Conservation (phyloP, 2,888 invertebrate genomes). For the Phymatocera aterrima region DNA sequence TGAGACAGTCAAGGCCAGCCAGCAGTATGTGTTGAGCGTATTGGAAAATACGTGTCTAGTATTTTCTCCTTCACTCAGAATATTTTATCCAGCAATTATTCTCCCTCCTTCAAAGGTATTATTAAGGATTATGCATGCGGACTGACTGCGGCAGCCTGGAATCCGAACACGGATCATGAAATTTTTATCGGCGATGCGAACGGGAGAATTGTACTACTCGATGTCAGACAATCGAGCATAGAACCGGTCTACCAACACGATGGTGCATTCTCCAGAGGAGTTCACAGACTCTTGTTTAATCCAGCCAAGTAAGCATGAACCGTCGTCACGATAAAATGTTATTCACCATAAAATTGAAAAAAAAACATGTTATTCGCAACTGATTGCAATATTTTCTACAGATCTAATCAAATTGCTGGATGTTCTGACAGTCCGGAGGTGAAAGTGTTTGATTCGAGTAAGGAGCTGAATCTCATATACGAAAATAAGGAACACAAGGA, state of each 20-base stretch:
- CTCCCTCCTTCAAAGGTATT: conserved; percentile 68
- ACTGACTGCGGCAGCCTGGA: conserved; percentile 74
- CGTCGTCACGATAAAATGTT: neutral
- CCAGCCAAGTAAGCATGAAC: conserved; percentile 58
- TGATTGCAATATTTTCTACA: conserved; percentile 51
- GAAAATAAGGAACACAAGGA: conserved; percentile 75
- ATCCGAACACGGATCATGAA: conserved; percentile 71
- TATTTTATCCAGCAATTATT: conserved; percentile 6
- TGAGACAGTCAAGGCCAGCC: conserved; percentile 66
- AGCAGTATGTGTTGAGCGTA: conserved; percentile 57
- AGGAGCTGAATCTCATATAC: conserved; percentile 70
- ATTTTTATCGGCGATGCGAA: conserved; percentile 76
- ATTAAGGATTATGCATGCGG: conserved; percentile 72
- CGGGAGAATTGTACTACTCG: conserved; percentile 76
- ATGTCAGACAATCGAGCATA: conserved; percentile 74
- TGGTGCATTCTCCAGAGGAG: conserved; percentile 65
- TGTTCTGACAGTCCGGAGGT: conserved; percentile 75
- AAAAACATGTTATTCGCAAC: neutral
- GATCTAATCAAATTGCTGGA: conserved; percentile 73
- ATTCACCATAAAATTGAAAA: neutral
- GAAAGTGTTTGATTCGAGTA: conserved; percentile 72
- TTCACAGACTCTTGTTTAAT: conserved; percentile 74
- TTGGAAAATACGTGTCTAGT: neutral
- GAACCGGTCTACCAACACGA: conserved; percentile 67
- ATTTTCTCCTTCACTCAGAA: neutral